Percentiles rank a stretch among this genome's conserved stretches.
phyloP scores from a whole-genome alignment of 2,113 vertebrate species.

The Hemicordylus capensis region DNA sequence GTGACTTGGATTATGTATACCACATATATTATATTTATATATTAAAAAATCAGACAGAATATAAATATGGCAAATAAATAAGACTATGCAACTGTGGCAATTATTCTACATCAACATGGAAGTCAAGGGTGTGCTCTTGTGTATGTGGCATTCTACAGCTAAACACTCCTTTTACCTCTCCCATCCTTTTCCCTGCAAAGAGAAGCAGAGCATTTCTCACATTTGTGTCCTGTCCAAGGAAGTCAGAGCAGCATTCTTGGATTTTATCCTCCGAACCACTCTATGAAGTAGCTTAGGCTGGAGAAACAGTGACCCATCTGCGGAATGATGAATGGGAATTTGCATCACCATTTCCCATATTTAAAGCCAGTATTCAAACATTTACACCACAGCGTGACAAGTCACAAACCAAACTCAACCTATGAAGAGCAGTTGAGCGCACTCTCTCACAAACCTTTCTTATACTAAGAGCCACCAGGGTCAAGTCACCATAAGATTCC shows the following conservation, averaged over 20 bases:
- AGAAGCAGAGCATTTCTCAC: not conserved
- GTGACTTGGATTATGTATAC: too few species aligned
- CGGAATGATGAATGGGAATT: not conserved
- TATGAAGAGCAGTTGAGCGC: not conserved
- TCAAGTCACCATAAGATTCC: not conserved
- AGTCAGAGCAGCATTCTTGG: not conserved
- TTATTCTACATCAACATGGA: not conserved
- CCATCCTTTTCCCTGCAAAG: not conserved
- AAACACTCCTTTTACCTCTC: not conserved
- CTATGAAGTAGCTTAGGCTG: not conserved
- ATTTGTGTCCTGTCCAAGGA: not conserved
- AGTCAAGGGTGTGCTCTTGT: not conserved
- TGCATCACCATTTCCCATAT: not conserved
- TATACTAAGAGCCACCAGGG: accelerated
- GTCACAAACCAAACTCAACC: not conserved
- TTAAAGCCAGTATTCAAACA: not conserved
- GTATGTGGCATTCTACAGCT: not conserved
- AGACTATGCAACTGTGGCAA: not conserved
- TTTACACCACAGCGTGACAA: not conserved
- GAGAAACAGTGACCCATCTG: not conserved
- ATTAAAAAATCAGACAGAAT: too few species aligned
- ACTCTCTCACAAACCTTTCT: not conserved
- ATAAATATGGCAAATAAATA: too few species aligned
- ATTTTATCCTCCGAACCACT: not conserved
- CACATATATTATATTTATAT: too few species aligned